These are phyloP conservation scores for Leptobrachium ailaonicum DNA, from an alignment of 2,113 vertebrate genomes.

Conservation along the genomic window DNA sequence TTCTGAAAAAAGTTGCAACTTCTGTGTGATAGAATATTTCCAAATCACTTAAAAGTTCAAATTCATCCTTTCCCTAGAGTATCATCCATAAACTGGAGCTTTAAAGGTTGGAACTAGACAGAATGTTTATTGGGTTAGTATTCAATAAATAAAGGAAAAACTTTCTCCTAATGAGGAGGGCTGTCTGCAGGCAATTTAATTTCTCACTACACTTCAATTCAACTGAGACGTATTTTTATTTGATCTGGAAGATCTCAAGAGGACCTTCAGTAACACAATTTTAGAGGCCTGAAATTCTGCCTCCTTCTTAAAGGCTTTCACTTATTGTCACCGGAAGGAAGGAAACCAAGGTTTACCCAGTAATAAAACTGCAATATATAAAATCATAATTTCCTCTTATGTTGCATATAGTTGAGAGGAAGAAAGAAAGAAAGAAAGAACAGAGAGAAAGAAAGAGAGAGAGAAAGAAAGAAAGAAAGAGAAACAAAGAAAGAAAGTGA, in stretches of 20 bases:
- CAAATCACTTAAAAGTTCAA: conserved; percentile 14
- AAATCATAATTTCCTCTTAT: no score
- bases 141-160: conserved; percentile 32
- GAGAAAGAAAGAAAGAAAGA: no score
- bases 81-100: conserved; percentile 15
- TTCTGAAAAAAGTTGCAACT: not conserved
- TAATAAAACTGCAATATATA: no score
- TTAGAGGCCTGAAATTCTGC: conserved; percentile 39
- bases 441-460: no score
- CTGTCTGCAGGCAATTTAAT: conserved; percentile 44
- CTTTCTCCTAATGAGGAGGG: conserved; percentile 27
- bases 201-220: conserved; percentile 16
- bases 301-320: conserved; percentile 38
- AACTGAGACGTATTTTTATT: conserved; percentile 41
- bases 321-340: conserved; percentile 44
- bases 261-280: conserved; percentile 44
- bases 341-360: conserved; percentile 12
- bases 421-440: no score
- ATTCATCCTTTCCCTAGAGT: conserved; percentile 10
- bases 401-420: no score
- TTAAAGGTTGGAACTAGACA: conserved; percentile 18
- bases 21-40: conserved; percentile 9
- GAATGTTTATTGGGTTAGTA: conserved; percentile 35
- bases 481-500: no score
- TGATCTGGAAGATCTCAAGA: conserved; percentile 41